Evolutionary conservation across 2,888 invertebrate species (phyloP).

Genomic region (Lithosia quadra): DNA sequence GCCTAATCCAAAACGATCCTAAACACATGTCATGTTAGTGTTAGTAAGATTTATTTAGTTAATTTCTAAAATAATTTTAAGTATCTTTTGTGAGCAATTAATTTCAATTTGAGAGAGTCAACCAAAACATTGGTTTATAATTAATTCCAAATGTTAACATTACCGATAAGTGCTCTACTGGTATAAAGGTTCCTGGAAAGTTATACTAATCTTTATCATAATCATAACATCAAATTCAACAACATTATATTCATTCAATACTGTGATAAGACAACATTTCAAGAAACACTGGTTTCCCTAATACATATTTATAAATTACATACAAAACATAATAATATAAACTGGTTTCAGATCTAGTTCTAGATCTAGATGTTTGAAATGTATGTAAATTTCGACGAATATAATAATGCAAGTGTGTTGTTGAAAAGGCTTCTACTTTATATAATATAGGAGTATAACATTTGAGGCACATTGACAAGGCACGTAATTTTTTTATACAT

Average conservation of each 20-base stretch:
- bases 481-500: slow-evolving; percentile 41
- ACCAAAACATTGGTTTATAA: slow-evolving; percentile 26
- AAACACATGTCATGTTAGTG: slow-evolving; percentile 12
- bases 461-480: slow-evolving; percentile 50
- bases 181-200: not conserved
- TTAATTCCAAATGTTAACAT: slow-evolving; percentile 13
- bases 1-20: not conserved
- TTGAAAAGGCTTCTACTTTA: slow-evolving; percentile 14
- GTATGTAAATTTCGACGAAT: not conserved
- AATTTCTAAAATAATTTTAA: slow-evolving; percentile 61
- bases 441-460: slow-evolving; percentile 17
- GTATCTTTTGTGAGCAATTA: slow-evolving; percentile 74
- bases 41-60: slow-evolving; percentile 25
- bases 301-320: slow-evolving; percentile 6
- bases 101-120: slow-evolving; percentile 49
- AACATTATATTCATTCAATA: not conserved
- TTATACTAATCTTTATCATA: not conserved
- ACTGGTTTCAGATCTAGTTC: not conserved
- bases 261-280: slow-evolving; percentile 3
- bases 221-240: not conserved
- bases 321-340: not conserved
- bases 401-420: slow-evolving; percentile 2
- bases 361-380: no score
- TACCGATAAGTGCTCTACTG: slow-evolving; percentile 8
- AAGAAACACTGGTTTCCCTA: not conserved